phyloP scores from a whole-genome alignment of 2,888 invertebrate genomes.

The Choreutis nemorana region DNA sequence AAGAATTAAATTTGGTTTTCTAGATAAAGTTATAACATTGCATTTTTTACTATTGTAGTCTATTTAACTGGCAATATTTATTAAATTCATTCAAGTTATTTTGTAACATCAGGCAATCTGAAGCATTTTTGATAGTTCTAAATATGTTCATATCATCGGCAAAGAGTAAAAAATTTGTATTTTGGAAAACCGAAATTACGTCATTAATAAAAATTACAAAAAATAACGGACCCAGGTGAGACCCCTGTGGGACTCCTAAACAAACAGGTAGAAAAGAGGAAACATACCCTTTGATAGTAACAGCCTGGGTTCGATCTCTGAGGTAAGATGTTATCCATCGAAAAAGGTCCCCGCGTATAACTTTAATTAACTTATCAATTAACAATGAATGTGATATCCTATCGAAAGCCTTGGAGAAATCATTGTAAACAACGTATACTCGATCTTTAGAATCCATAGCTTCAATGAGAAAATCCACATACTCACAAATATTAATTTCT shows the following conservation, averaged over 20 bases:
- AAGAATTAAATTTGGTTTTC: neutral
- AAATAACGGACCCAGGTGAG: constrained; percentile 7
- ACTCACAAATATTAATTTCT: too few species aligned
- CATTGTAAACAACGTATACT: too few species aligned
- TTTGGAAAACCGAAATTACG: neutral
- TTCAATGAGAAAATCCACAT: too few species aligned
- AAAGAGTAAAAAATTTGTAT: neutral
- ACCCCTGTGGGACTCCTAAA: constrained; percentile 11
- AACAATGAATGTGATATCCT: constrained; percentile 6
- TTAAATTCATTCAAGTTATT: neutral
- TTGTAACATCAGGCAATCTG: neutral
- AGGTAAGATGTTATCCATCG: constrained; percentile 9
- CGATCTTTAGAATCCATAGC: too few species aligned
- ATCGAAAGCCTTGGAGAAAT: constrained; percentile 5
- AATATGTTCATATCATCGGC: neutral
- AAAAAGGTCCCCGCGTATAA: constrained; percentile 9
- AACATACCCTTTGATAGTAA: constrained; percentile 5
- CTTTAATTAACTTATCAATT: constrained; percentile 6
- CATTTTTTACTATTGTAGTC: neutral
- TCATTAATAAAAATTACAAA: constrained; percentile 1
- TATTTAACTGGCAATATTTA: neutral
- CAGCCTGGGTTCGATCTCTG: constrained; percentile 6
- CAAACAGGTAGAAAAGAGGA: constrained; percentile 1
- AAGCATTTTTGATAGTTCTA: neutral
- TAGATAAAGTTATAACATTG: neutral